Conservation (phyloP, 2,797 vertebrate species). For the Molothrus aeneus region DNA sequence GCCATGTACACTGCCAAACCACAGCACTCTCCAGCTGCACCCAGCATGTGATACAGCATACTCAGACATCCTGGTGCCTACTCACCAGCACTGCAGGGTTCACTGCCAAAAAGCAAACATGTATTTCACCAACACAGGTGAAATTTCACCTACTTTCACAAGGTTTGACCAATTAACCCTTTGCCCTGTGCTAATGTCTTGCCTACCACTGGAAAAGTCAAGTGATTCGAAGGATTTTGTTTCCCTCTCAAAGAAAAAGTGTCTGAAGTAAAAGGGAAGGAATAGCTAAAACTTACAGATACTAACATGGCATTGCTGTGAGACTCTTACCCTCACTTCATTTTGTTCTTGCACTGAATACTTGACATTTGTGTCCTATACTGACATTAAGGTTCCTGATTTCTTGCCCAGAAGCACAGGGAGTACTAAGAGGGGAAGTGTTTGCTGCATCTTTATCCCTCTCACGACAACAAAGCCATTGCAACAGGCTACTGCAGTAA, state of each 20-base stretch:
- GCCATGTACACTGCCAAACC: neutral
- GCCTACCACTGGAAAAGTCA: neutral
- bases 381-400: neutral
- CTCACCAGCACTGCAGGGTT: neutral
- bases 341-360: neutral
- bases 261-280: neutral
- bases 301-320: neutral
- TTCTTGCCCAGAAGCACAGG: neutral
- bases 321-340: neutral
- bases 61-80: neutral
- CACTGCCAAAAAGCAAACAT: neutral
- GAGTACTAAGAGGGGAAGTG: neutral
- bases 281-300: neutral
- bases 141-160: neutral
- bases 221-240: neutral
- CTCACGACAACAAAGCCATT: neutral
- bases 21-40: neutral
- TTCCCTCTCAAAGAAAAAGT: neutral
- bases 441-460: neutral
- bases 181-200: neutral
- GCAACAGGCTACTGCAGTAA: neutral
- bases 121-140: neutral
- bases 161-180: neutral
- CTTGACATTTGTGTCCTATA: neutral
- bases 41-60: rapidly evolving